Percentiles rank a stretch among this genome's conserved stretches.
These are phyloP conservation scores for Amiota minor DNA, from an alignment of 2,888 invertebrate species.

Conservation along the genomic window DNA sequence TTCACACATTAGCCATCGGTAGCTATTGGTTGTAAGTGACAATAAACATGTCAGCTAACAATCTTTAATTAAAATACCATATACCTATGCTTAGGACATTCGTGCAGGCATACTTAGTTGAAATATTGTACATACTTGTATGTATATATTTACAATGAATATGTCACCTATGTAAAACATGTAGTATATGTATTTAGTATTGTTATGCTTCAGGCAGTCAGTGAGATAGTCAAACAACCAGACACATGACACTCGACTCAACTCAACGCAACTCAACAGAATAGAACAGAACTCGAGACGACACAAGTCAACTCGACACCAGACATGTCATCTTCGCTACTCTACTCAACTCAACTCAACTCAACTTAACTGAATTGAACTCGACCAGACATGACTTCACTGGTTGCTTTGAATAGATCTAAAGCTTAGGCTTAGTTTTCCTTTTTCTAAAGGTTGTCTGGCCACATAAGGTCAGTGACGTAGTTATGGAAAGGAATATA, in stretches of 20 bases:
- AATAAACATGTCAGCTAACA: conserved; percentile 12
- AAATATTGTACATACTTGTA: too few relatives aligned
- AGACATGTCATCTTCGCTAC: conserved; percentile 4
- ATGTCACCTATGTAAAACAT: too few relatives aligned
- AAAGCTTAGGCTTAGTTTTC: too few relatives aligned
- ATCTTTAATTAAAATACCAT: conserved; percentile 24
- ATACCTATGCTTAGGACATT: background rate
- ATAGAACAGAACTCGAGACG: conserved; percentile 15
- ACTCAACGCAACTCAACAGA: background rate
- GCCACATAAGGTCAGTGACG: conserved; percentile 17
- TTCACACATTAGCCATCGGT: too few relatives aligned
- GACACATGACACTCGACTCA: conserved; percentile 27
- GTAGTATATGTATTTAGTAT: background rate
- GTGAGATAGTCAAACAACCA: background rate
- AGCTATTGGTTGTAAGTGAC: background rate
- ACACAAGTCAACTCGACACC: conserved; percentile 20
- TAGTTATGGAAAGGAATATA: background rate
- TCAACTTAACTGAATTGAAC: too few relatives aligned
- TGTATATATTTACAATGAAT: too few relatives aligned
- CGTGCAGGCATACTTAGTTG: background rate
- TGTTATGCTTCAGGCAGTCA: conserved; percentile 17
- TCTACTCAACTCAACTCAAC: too few relatives aligned
- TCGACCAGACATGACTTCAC: background rate
- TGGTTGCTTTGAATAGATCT: background rate
- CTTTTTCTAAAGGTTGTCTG: background rate